These are phyloP conservation scores for Solea solea DNA, from an alignment of 2,113 vertebrate species.

Conservation along the genomic window DNA sequence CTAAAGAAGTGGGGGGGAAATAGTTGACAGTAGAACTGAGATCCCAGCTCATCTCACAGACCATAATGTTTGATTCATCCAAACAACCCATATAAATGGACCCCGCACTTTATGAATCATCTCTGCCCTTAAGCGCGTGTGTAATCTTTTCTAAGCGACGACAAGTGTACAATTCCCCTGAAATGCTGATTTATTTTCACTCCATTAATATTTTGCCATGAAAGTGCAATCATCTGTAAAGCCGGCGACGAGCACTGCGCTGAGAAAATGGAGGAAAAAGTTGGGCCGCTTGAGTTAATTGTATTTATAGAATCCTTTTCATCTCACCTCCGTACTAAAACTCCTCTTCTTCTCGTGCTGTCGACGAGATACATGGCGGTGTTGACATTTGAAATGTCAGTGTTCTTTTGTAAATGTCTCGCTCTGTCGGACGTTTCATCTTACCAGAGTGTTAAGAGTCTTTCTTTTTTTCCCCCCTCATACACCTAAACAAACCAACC, in stretches of 20 bases:
- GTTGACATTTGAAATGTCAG: conserved; percentile 44
- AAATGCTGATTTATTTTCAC: conserved; percentile 61
- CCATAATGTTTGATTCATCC: conserved; percentile 26
- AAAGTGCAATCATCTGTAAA: conserved; percentile 61
- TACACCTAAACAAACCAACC: neutral
- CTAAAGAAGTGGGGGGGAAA: conserved; percentile 30
- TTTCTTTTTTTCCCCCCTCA: neutral
- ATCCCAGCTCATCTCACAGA: neutral
- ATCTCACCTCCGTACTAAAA: conserved; percentile 50
- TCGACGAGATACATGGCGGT: conserved; percentile 36
- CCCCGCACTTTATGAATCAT: conserved; percentile 19
- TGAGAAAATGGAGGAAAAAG: conserved; percentile 42
- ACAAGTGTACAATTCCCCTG: conserved; percentile 55
- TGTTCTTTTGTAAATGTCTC: conserved; percentile 19
- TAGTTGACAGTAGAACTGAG: neutral
- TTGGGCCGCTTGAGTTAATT: conserved; percentile 50
- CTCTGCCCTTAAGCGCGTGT: conserved; percentile 39
- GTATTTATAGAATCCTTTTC: conserved; percentile 63
- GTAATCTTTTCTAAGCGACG: conserved; percentile 47
- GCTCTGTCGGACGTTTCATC: conserved; percentile 21
- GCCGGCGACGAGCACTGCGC: conserved; percentile 44
- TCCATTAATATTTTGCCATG: conserved; percentile 65
- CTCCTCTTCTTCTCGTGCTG: conserved; percentile 20
- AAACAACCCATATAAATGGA: conserved; percentile 46
- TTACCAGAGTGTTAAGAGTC: neutral